Evolutionary conservation across 2,888 invertebrate species (phyloP).

Genomic region (Synanthedon formicaeformis): DNA sequence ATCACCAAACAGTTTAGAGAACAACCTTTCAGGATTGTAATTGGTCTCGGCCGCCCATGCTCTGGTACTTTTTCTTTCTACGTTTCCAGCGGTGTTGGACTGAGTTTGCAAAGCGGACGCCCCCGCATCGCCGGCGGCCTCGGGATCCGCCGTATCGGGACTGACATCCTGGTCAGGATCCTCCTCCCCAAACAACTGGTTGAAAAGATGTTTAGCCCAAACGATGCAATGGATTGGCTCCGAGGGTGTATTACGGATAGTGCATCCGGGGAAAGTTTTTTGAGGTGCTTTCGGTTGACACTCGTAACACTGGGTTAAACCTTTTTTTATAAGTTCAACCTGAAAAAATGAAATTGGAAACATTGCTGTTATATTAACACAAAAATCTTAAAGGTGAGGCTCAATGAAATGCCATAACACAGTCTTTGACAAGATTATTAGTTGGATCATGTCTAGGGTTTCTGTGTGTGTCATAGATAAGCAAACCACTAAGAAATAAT

Average conservation of each 20-base stretch:
- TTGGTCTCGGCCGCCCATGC: conserved; percentile 87
- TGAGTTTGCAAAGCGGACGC: conserved; percentile 65
- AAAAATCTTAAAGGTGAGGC: too few relatives aligned
- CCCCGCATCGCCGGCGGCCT: conserved; percentile 81
- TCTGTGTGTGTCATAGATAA: too few relatives aligned
- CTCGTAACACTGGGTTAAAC: conserved; percentile 95
- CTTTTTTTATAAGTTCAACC: conserved; percentile 88
- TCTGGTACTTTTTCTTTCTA: conserved; percentile 80
- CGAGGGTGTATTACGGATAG: conserved; percentile 98
- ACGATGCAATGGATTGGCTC: conserved; percentile 99
- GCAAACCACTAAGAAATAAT: too few relatives aligned
- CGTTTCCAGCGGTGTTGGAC: conserved; percentile 59
- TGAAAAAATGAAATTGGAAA: conserved; percentile 24
- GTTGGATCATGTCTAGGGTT: too few relatives aligned
- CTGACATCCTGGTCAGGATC: conserved; percentile 98
- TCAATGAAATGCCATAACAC: too few relatives aligned
- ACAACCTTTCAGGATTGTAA: conserved; percentile 88
- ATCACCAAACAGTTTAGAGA: conserved; percentile 92
- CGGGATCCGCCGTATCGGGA: conserved; percentile 96
- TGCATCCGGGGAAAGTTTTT: conserved; percentile 97
- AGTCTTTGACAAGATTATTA: too few relatives aligned
- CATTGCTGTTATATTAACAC: too few relatives aligned
- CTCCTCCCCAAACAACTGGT: conserved; percentile 97
- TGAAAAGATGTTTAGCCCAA: conserved; percentile 99
- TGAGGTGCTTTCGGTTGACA: conserved; percentile 92